Percentiles rank a stretch among this genome's conserved stretches.
These are phyloP conservation scores for Decapterus maruadsi DNA, from an alignment of 2,797 vertebrate species.

Conservation along the genomic window DNA sequence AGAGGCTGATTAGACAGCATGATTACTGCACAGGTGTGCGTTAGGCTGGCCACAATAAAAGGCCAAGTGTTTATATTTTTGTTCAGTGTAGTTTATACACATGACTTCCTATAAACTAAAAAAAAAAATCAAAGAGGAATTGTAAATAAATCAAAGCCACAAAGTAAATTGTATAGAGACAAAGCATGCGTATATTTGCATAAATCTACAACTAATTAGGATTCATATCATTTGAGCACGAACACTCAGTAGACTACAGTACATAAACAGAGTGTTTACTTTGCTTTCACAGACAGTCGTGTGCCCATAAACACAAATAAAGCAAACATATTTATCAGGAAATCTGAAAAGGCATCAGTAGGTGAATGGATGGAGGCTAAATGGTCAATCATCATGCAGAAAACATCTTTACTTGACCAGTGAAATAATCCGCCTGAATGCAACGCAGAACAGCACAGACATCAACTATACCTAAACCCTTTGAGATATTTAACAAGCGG, in stretches of 20 bases:
- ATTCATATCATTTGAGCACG: not conserved
- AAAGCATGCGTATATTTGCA: not conserved
- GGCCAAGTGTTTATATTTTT: no score
- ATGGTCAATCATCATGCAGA: slow-evolving; percentile 4
- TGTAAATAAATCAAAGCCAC: not conserved
- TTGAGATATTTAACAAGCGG: not conserved
- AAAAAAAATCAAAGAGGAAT: not conserved
- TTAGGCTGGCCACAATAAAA: no score
- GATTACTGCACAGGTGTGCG: no score
- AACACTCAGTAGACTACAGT: not conserved
- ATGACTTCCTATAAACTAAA: not conserved
- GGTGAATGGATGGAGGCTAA: slow-evolving; percentile 18
- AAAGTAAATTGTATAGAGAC: not conserved
- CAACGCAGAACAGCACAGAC: not conserved
- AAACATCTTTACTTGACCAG: slow-evolving; percentile 14
- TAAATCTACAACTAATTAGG: not conserved
- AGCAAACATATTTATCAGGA: not conserved
- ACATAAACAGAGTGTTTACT: slow-evolving; percentile 11
- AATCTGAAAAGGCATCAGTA: slow-evolving; percentile 2
- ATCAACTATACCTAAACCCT: not conserved
- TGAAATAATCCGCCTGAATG: not conserved
- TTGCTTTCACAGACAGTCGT: slow-evolving; percentile 1
- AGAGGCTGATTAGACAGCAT: no score
- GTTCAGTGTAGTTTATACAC: not conserved
- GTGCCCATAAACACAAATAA: not conserved